These are phyloP conservation scores for Spilarctia lutea DNA, from an alignment of 2,888 invertebrate genomes.

Conservation along the genomic window DNA sequence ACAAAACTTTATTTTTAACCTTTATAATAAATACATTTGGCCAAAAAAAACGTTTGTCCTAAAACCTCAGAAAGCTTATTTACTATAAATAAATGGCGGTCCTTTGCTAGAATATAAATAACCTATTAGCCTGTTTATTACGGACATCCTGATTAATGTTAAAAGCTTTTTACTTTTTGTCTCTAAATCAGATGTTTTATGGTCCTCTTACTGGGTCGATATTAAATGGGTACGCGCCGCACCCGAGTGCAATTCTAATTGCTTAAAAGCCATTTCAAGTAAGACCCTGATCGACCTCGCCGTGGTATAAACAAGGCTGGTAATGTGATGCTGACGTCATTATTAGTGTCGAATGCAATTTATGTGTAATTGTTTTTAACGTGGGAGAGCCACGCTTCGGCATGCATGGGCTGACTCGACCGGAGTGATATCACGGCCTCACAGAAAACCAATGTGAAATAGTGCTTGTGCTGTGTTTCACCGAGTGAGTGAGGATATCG, in stretches of 20 bases:
- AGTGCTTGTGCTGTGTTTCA: too few species aligned
- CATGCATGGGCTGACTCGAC: too few species aligned
- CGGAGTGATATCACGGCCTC: too few species aligned
- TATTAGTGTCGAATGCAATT: background rate
- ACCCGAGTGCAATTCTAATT: conserved; percentile 35
- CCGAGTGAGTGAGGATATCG: too few species aligned
- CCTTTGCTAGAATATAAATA: background rate
- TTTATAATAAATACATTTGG: background rate
- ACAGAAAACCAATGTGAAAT: too few species aligned
- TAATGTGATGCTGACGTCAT: background rate
- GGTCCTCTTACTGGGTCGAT: conserved; percentile 18
- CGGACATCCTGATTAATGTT: conserved; percentile 25
- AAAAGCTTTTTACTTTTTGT: conserved; percentile 17
- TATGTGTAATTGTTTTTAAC: too few species aligned
- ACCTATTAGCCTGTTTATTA: conserved; percentile 17
- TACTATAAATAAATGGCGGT: background rate
- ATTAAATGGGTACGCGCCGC: conserved; percentile 30
- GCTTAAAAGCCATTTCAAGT: conserved; percentile 36
- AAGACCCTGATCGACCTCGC: background rate
- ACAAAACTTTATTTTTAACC: background rate
- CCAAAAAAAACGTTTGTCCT: background rate
- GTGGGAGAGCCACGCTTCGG: too few species aligned
- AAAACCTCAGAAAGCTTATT: background rate
- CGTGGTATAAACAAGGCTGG: background rate
- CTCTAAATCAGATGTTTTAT: conserved; percentile 20